Base-by-base conservation (phyloP, 1,140 invertebrate species). In the Drosophila auraria region DNA sequence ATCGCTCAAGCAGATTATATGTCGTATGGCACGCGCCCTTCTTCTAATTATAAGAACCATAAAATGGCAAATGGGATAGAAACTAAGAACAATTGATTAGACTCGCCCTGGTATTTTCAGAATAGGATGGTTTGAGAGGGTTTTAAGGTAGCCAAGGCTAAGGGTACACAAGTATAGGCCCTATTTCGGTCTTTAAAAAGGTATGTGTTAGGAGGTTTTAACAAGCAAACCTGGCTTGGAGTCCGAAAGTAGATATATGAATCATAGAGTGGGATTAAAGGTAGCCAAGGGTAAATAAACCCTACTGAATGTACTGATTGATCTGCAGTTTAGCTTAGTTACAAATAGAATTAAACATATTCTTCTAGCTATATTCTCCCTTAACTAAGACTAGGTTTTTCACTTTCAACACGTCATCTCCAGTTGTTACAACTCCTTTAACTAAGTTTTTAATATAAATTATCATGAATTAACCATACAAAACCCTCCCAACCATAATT, bases 21-120 rank as follows among this genome's bases (percentile, higher is more conserved):
- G 8, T 15, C 8, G 2, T 20, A 11, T 36, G 68, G 27, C 68
- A 60, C 54, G 27, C 38, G 54, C 68, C 54, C 66, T 51, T 51
- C 33, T 30, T 36, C 25, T 51, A 44, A 61, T 27, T 36, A 25
- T 40, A 36, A 36, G 5, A 33, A n/a, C 62, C 27, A 68, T 53
- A 25, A 66, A 54, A 53, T 68, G 17, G 38, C n/a, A 38, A 51
- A 30, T 30, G 7, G 15, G 44, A 44, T 42, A 3, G 17, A 61
- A 33, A 33, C 27, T 61, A 38, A 33, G 27, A 33, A 5, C 23
- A 14, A 9, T 25, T 17, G 20, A 36, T 45, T 45, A 38, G 15
- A 25, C 14, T 47, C 11, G 42, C 15, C 33, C 23, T 2, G 23
- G n/a, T 40, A 23, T 40, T 40, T 2, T 20, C 7, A 6, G n/a